Evolutionary conservation across 1,140 invertebrate genomes (phyloP), one percentile per base, ranked within the genome.

Genomic region (Drosophila rhopaloa): DNA sequence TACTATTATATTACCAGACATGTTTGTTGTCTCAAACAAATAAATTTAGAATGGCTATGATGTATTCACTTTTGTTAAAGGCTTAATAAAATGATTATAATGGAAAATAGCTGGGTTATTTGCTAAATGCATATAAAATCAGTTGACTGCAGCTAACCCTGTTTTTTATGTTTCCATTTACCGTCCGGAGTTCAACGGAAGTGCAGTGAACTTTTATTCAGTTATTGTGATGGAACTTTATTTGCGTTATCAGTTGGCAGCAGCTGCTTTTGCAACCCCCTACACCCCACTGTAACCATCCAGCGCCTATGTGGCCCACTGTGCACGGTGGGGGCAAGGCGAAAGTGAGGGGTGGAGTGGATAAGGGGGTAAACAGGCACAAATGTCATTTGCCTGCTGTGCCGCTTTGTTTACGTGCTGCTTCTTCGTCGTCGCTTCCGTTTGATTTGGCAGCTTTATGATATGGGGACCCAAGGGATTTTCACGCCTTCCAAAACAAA

Each of bases 391-490:
- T 76, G 73, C 58, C 72, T 75, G 70, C 50, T 38, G 67, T 35
- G 27, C 55, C 41, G 41, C 51, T 72, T 73, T 72, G 75, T 61
- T 70, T 53, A 38, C 24, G 40, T 27, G 60, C 55, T 56, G 14
- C 41, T 56, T 47, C 41, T 50, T 72, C 44, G 44, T 59, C 51
- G 68, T 79, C 79, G 74, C 79, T 85, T 85, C 82, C 82, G 79
- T 86, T 86, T 86, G 82, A 85, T 75, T 76, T 79, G 74, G 75
- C 79, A 78, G 76, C 79, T 82, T 88, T 88, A 86, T 88, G 66
- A 88, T 72, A 79, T 29, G 35, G 35, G 41, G 10, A 46, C 79
- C 83, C 55, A 76, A 79, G 76, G 83, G 79, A 82, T 86, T 86
- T 82, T 67, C 74, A 66, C 27, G 48, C 78, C 58, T 10, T 50